Percentiles rank a stretch among this genome's conserved stretches.
These are phyloP conservation scores for Conomelus anceps DNA, from an alignment of 2,888 invertebrate genomes.

Conservation along the genomic window DNA sequence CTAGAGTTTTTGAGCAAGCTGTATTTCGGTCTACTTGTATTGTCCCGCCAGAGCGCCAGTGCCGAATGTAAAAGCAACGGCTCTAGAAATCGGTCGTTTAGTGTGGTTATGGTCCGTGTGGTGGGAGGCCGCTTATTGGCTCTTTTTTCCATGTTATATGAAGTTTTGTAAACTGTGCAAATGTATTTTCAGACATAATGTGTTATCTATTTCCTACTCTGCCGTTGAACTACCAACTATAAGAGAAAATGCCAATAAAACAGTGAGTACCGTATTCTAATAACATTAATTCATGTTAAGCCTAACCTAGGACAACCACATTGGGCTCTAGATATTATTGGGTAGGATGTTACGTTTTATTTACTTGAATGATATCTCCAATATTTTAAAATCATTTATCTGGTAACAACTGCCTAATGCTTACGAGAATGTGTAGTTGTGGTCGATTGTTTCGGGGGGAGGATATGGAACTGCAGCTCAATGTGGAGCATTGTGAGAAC, in stretches of 20 bases:
- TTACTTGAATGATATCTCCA: neutral
- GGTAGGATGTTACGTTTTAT: neutral
- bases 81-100: no score
- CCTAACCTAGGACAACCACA: neutral
- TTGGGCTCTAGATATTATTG: no score
- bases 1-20: no score
- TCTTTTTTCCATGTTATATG: neutral
- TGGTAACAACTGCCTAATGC: neutral
- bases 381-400: neutral
- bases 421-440: neutral
- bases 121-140: neutral
- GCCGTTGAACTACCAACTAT: neutral
- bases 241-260: conserved; percentile 11
- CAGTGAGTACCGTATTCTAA: neutral
- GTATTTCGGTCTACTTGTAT: no score
- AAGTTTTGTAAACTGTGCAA: conserved; percentile 7
- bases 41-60: no score
- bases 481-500: neutral
- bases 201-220: neutral
- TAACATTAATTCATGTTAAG: neutral
- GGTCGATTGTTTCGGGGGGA: no score
- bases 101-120: neutral
- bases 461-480: no score
- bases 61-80: no score
- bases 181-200: neutral